A percentile compares a stretch with the other conserved stretches of the same genome.
phyloP scores from a whole-genome alignment of 53 echinoderm and acorn worm species.

The Glandiceps talaboti region DNA sequence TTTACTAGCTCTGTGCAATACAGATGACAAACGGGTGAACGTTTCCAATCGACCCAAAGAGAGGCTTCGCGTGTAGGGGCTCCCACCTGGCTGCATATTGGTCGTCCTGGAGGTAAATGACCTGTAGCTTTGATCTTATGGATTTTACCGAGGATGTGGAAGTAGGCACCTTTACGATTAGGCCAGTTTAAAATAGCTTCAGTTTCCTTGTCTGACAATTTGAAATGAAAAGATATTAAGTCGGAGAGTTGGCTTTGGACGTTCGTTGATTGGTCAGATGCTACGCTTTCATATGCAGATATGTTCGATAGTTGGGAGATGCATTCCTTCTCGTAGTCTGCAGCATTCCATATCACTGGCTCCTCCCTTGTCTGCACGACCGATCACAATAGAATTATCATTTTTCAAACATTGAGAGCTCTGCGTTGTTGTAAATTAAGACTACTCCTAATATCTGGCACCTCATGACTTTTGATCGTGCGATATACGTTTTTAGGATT shows the following conservation, averaged over 20 bases:
- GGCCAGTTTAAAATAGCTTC: not conserved
- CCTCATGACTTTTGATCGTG: not conserved
- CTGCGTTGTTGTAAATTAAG: not conserved
- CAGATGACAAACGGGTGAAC: not conserved
- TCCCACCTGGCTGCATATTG: not conserved
- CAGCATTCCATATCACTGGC: constrained; percentile 7
- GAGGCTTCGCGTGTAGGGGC: not conserved
- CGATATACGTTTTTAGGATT: not conserved
- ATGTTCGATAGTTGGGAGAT: constrained; percentile 4
- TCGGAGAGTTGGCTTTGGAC: not conserved
- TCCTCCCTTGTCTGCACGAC: constrained; percentile 13
- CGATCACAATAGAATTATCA: constrained; percentile 13
- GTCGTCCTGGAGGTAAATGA: not conserved
- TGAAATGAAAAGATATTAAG: not conserved
- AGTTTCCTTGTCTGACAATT: constrained; percentile 2
- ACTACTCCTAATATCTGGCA: not conserved
- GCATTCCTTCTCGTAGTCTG: constrained; percentile 10
- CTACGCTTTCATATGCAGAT: not conserved
- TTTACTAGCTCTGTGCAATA: not conserved
- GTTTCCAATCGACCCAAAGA: not conserved
- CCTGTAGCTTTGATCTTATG: constrained; percentile 9
- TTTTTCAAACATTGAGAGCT: not conserved
- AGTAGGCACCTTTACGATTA: constrained; percentile 6
- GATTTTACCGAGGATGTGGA: constrained; percentile 23
- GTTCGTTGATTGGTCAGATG: constrained; percentile 2